These are phyloP conservation scores for Lagodon rhomboides DNA, from an alignment of 2,797 vertebrate species.

Conservation along the genomic window DNA sequence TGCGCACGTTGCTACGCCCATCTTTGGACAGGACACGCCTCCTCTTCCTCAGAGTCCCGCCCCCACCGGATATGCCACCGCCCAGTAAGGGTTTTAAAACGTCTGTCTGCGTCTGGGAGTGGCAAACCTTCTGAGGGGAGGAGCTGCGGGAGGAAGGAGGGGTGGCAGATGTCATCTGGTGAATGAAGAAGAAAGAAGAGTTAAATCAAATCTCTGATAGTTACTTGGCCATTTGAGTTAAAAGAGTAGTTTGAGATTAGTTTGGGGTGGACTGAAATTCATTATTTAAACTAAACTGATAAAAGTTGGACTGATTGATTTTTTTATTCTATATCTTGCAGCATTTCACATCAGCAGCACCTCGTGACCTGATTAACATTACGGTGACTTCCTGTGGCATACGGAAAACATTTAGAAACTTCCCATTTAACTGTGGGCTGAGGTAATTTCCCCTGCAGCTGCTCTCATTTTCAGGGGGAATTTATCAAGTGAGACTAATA, in stretches of 20 bases:
- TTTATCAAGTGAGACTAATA: neutral
- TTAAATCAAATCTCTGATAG: neutral
- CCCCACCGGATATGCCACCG: constrained; percentile 40
- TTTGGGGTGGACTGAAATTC: neutral
- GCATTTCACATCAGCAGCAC: neutral
- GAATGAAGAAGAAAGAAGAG: constrained; percentile 13
- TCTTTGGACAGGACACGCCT: constrained; percentile 92
- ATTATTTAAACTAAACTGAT: too few relatives aligned
- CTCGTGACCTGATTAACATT: neutral
- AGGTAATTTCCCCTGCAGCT: neutral
- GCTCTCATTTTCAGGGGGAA: neutral
- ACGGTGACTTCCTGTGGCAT: neutral
- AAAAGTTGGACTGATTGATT: neutral
- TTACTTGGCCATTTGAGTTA: neutral
- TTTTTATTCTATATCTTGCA: neutral
- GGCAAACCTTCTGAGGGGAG: constrained; percentile 87
- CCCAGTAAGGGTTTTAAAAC: constrained; percentile 85
- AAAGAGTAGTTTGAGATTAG: neutral
- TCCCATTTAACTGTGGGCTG: neutral
- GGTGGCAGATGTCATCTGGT: constrained; percentile 84
- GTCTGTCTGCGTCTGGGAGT: constrained; percentile 87
- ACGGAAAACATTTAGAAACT: neutral
- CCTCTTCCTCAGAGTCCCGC: constrained; percentile 79
- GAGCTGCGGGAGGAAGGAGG: constrained; percentile 83
- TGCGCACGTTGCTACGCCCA: constrained; percentile 96